Conservation (phyloP, 2,888 invertebrate species). For the Cantharis rufa region DNA sequence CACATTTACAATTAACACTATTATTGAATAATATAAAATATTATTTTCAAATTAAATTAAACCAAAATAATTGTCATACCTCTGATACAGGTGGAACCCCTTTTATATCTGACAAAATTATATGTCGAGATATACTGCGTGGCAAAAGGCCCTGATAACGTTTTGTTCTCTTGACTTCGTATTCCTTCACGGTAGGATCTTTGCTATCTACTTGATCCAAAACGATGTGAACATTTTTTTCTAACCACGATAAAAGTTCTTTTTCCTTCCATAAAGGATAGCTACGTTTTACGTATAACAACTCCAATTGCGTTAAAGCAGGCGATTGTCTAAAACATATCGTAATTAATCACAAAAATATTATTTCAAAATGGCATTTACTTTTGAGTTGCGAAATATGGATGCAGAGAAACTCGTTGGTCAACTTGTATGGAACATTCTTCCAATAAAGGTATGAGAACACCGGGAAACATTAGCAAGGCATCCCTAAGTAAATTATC, state of each 20-base stretch:
- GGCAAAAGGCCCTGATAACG: slow-evolving; percentile 67
- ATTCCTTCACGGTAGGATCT: slow-evolving; percentile 66
- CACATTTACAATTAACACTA: too few relatives aligned
- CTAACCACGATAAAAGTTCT: slow-evolving; percentile 76
- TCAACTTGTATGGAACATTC: slow-evolving; percentile 78
- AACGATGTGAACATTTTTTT: slow-evolving; percentile 69
- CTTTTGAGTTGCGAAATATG: slow-evolving; percentile 11
- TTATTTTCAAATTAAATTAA: too few relatives aligned
- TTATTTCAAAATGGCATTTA: not conserved
- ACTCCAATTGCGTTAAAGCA: slow-evolving; percentile 70
- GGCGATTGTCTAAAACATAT: slow-evolving; percentile 61
- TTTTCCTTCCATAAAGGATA: slow-evolving; percentile 80
- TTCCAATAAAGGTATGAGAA: slow-evolving; percentile 72
- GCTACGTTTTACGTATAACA: slow-evolving; percentile 74
- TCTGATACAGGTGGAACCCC: slow-evolving; percentile 65
- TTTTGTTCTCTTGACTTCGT: slow-evolving; percentile 62
- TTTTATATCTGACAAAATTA: slow-evolving; percentile 72
- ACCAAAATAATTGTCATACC: slow-evolving; percentile 48
- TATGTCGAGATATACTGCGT: slow-evolving; percentile 69
- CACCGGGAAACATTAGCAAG: slow-evolving; percentile 80
- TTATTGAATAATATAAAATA: too few relatives aligned
- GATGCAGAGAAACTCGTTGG: slow-evolving; percentile 55
- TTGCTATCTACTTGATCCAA: slow-evolving; percentile 66
- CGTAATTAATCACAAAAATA: not conserved
- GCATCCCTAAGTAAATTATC: slow-evolving; percentile 74